Evolutionary conservation across 1,140 invertebrate genomes (phyloP), one percentile per base, ranked within the genome.

Genomic region (Hesperophylax magnus): DNA sequence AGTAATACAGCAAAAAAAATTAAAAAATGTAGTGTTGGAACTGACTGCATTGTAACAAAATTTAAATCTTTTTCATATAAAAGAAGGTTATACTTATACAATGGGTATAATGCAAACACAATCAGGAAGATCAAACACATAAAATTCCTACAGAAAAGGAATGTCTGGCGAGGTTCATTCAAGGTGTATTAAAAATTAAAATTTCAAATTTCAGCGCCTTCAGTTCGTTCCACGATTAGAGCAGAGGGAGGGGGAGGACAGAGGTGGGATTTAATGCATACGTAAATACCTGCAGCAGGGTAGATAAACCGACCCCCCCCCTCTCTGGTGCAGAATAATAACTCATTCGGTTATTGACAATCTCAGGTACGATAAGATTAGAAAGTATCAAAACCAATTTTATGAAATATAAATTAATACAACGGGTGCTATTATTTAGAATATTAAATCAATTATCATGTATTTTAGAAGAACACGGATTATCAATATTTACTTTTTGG

Each of bases 181-280:
- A 61, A 15, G 18, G n/a, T 17, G 53, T 63, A 82, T 82, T 82
- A 82, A 82, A 82, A 79, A 82, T 79, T 82, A 82, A 82, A 82
- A 61, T 80, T 80, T 80, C 71, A 80, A 65, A 72, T 39, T 53
- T 53, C 54, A 39, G 75, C 54, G n/a, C 24, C 52, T 27, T 69
- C 34, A 56, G 79, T 76, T 52, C 18, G 54, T 39, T 18, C 8
- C 22, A 78, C 78, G 78, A 78, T 77, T 77, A 67, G 39, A 75
- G 53, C 34, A 47, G n/a, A 52, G 53, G 79, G 18, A 69, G 60
- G 31, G 56, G 17, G 75, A 27, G 76, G 39, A n/a, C n/a, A n/a
- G n/a, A n/a, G n/a, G n/a, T n/a, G 69, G 67, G 65, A 22, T 83
- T 83, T 83, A 83, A 83, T 83, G 82, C 82, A 83, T 83, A 83